Evolutionary conservation across 1,140 invertebrate species (phyloP).

Genomic region (Physella acuta): DNA sequence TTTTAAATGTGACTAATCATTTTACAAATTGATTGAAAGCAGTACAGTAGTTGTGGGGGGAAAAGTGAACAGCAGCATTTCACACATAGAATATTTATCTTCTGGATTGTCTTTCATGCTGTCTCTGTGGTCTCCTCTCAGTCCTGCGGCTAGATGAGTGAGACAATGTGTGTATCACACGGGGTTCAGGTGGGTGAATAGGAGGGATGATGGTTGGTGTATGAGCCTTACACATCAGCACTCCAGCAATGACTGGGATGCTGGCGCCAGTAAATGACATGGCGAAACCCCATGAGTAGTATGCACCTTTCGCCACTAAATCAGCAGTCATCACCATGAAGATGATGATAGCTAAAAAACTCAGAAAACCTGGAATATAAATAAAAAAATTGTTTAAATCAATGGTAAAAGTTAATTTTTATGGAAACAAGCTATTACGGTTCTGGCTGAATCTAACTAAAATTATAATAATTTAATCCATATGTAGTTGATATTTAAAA

Average conservation of each 20-base stretch:
- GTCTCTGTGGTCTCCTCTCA: background rate
- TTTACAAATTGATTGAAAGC: no score
- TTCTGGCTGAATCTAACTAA: no score
- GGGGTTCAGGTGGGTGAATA: background rate
- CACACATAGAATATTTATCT: background rate
- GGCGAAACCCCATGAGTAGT: slow-evolving; percentile 26
- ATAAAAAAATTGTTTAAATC: no score
- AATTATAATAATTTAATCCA: no score
- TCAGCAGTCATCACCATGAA: slow-evolving; percentile 26
- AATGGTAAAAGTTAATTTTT: no score
- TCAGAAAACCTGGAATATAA: slow-evolving; percentile 18
- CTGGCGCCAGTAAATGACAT: slow-evolving; percentile 24
- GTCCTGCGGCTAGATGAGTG: background rate
- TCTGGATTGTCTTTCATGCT: background rate
- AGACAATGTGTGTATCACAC: slow-evolving; percentile 16
- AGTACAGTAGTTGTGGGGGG: no score
- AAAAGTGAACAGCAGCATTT: no score
- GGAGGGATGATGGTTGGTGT: background rate
- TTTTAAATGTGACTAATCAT: no score
- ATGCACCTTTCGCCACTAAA: slow-evolving; percentile 8
- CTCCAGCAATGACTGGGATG: slow-evolving; percentile 15
- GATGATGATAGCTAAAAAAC: slow-evolving; percentile 21
- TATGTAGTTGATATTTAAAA: no score
- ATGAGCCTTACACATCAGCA: slow-evolving; percentile 26
- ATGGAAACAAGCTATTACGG: no score